Percentiles rank a stretch among this genome's conserved stretches.
These are phyloP conservation scores for Ephialtes manifestator DNA, from an alignment of 2,888 invertebrate genomes.

Conservation along the genomic window DNA sequence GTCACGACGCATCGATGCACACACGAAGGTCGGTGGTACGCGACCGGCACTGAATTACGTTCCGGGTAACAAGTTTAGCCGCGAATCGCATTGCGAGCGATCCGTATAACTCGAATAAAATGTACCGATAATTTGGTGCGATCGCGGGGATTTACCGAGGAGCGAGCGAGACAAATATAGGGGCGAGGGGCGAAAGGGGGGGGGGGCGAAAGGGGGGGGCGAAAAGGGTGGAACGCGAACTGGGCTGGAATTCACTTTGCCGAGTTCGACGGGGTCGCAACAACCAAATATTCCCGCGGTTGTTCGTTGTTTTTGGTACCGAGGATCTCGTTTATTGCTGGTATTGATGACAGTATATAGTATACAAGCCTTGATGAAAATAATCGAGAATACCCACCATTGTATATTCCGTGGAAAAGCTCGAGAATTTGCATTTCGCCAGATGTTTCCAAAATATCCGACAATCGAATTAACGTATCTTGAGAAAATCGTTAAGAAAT, in stretches of 20 bases:
- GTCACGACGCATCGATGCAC: constrained; percentile 76
- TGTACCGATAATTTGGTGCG: constrained; percentile 75
- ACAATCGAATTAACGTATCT: too few species aligned
- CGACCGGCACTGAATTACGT: constrained; percentile 82
- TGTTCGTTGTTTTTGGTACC: constrained; percentile 49
- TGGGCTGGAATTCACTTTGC: constrained; percentile 68
- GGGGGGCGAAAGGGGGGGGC: constrained; percentile 63
- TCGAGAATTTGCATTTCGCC: background rate
- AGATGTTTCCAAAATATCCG: background rate
- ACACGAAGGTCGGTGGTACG: constrained; percentile 66
- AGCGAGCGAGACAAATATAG: constrained; percentile 72
- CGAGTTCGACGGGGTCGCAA: constrained; percentile 67
- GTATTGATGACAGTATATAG: constrained; percentile 20
- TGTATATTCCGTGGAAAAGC: background rate
- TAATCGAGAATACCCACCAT: constrained; percentile 9
- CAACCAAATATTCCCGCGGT: constrained; percentile 63
- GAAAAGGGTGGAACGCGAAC: constrained; percentile 69
- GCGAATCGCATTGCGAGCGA: constrained; percentile 84
- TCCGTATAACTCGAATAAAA: constrained; percentile 84
- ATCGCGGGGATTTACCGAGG: constrained; percentile 60
- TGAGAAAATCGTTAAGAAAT: too few species aligned
- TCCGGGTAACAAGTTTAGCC: constrained; percentile 84
- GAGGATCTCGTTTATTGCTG: constrained; percentile 7
- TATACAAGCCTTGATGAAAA: constrained; percentile 14
- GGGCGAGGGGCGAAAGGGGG: constrained; percentile 67